Percentiles rank a stretch among this genome's conserved stretches.
phyloP scores from a whole-genome alignment of 2,113 vertebrate species.

The Sphaerodactylus townsendi region DNA sequence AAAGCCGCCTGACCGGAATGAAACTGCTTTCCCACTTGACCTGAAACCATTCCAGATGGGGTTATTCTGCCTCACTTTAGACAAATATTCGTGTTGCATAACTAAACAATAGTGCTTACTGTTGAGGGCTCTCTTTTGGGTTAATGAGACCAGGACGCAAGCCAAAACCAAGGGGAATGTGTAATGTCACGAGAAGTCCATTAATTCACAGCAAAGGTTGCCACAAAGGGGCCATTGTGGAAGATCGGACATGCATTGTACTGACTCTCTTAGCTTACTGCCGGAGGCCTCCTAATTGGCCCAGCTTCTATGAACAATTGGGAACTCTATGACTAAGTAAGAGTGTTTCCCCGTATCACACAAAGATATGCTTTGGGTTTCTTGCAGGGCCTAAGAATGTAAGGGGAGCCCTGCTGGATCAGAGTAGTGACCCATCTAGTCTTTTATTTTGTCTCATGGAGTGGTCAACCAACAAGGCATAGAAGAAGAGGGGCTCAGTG shows the following conservation, averaged over 20 bases:
- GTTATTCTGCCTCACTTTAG: constrained; percentile 27
- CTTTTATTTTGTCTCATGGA: too few relatives aligned
- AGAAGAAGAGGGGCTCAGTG: too few relatives aligned
- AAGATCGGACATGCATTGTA: constrained; percentile 4
- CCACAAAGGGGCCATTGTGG: constrained; percentile 58
- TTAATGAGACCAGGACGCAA: constrained; percentile 39
- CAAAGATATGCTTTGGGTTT: background rate
- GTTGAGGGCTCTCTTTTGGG: constrained; percentile 44
- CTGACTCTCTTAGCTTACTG: constrained; percentile 3
- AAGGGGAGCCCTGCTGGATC: too few relatives aligned
- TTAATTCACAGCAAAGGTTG: constrained; percentile 30
- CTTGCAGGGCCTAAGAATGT: too few relatives aligned
- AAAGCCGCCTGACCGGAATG: constrained; percentile 32
- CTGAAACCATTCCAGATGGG: constrained; percentile 24
- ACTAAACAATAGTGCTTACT: constrained; percentile 55
- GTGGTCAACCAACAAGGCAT: too few relatives aligned
- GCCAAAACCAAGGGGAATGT: constrained; percentile 29
- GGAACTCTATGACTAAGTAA: background rate
- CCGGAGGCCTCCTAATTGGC: background rate
- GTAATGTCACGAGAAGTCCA: constrained; percentile 32
- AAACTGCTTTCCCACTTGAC: constrained; percentile 24
- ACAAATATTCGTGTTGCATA: background rate
- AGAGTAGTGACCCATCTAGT: too few relatives aligned
- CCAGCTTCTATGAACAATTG: background rate
- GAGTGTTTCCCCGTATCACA: background rate